Base-by-base conservation (phyloP, 2,888 invertebrate species). In the Dryadula phaetusa region DNA sequence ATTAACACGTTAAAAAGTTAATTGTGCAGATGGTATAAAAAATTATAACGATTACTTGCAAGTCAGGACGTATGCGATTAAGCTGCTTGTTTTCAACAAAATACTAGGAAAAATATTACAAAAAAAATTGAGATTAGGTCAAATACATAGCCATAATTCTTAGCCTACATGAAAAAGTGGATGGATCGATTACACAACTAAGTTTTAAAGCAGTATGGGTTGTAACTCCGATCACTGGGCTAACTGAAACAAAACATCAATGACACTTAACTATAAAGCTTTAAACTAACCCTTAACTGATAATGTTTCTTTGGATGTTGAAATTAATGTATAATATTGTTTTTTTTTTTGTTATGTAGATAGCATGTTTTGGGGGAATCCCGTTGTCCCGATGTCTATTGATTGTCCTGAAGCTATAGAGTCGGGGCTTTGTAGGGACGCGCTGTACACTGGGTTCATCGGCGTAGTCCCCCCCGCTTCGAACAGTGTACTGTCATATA, bases 401-500 rank as follows among this genome's bases (percentile, higher is more conserved):
- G 93, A 93, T 66, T 92, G 93, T 0, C 85, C 88, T 2, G 93
- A 93, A 37, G 95, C 95, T 83, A 95, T 94, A 65, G 95, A 95
- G 85, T 95, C 95, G 32, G 95, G 95, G 80, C 95, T 95, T 81
- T 95, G 95, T 10, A 95, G 90, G 0, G 95, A 95, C 16, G 95
- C 95, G 75, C 95, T 95, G 83, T 95, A 95, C 40, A 94, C 90
- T 0, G 95, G 95, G 78, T 95, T 95, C 87, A 94, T 93, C 1
- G 95, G 95, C 1, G 95, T 94, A 5, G 94, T 88, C 72, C 94
- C 94, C 64, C 94, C 94, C 22, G 94, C 94, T 80, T 95, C 95
- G 84, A 95, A 95, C 73, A 95, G 93, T 65, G 95, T 95, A 79
- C 95, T 95, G 85, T 95, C 95, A 82, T 95, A 95, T 67, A 95